Percentiles rank a stretch among this genome's conserved stretches.
Conservation (phyloP, 2,888 invertebrate species). For the Eulithis testata region DNA sequence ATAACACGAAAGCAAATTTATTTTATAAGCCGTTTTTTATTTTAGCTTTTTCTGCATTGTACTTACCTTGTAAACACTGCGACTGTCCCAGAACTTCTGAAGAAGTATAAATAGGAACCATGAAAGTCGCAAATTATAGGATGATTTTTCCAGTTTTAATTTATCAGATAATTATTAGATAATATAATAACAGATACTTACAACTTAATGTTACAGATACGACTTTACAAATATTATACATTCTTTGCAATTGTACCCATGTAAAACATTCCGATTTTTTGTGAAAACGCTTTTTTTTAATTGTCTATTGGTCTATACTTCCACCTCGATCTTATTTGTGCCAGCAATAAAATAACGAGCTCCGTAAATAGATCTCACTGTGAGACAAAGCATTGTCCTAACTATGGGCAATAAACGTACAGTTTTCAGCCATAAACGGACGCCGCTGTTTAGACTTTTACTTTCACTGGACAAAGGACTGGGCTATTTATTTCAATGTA, state of each 20-base stretch:
- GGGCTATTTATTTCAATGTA: slow-evolving; percentile 58
- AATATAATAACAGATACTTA: too few species aligned
- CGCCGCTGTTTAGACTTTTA: slow-evolving; percentile 58
- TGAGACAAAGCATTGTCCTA: slow-evolving; percentile 42
- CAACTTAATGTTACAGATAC: too few species aligned
- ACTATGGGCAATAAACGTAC: slow-evolving; percentile 42
- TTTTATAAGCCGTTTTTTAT: neutral
- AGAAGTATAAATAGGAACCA: neutral
- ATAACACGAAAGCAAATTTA: slow-evolving; percentile 5
- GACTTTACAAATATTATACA: too few species aligned
- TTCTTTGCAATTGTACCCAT: too few species aligned
- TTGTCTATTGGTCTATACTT: neutral
- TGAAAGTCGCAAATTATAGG: neutral
- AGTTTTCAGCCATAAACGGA: slow-evolving; percentile 55
- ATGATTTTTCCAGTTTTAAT: neutral
- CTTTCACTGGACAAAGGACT: slow-evolving; percentile 69
- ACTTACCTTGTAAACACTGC: too few species aligned
- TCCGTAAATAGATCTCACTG: slow-evolving; percentile 36
- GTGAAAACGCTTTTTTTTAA: too few species aligned
- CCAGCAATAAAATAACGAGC: slow-evolving; percentile 28
- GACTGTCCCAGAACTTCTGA: too few species aligned
- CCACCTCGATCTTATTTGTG: slow-evolving; percentile 22
- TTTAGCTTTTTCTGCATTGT: too few species aligned
- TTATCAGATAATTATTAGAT: too few species aligned
- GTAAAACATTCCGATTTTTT: too few species aligned